Conservation (phyloP, 2,113 vertebrate genomes). For the Nicator chloris region DNA sequence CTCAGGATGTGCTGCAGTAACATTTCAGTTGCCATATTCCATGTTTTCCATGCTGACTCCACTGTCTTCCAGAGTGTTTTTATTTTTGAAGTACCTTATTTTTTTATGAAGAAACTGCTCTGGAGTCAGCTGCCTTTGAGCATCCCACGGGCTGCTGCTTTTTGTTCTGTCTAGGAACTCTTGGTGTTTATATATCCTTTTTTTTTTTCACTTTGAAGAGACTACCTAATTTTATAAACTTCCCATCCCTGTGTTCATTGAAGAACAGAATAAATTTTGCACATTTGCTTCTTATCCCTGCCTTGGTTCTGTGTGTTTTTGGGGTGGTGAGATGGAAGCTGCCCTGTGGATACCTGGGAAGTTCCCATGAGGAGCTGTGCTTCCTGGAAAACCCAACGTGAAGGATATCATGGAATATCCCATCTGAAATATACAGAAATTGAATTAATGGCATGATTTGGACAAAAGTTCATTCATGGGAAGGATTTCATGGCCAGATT, state of each 20-base stretch:
- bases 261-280: conserved; percentile 38
- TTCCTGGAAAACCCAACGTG: neutral
- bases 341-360: neutral
- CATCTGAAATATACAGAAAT: neutral
- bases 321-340: neutral
- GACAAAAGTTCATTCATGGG: neutral
- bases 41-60: neutral
- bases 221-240: neutral
- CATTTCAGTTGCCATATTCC: neutral
- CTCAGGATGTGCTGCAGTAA: neutral
- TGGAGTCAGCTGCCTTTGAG: neutral
- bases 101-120: neutral
- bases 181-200: neutral
- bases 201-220: neutral
- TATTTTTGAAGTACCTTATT: neutral
- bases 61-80: neutral
- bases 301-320: neutral
- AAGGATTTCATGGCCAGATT: neutral
- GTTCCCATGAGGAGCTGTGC: neutral
- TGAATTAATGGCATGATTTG: neutral
- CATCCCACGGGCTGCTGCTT: neutral
- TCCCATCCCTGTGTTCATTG: neutral
- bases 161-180: neutral
- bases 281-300: neutral
- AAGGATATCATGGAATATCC: neutral